phyloP scores from a whole-genome alignment of 2,797 vertebrate species.

The Melanotaenia nigrans region DNA sequence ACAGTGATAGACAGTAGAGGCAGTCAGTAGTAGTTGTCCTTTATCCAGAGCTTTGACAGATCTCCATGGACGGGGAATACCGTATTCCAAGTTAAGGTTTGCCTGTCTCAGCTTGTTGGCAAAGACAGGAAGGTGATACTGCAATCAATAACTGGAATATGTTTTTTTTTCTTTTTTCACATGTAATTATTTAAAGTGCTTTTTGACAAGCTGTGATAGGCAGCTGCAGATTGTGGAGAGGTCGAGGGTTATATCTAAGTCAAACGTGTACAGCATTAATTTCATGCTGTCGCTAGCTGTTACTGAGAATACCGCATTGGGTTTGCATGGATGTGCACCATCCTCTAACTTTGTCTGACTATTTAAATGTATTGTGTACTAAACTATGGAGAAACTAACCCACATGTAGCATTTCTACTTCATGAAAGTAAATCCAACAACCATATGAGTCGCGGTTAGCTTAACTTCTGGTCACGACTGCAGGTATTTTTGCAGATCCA shows the following conservation, averaged over 20 bases:
- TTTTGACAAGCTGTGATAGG: conserved; percentile 25
- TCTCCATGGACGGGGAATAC: neutral
- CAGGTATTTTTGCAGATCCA: neutral
- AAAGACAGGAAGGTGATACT: neutral
- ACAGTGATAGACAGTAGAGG: neutral
- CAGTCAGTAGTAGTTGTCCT: neutral
- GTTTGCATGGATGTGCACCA: neutral
- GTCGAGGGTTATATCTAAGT: conserved; percentile 19
- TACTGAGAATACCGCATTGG: neutral
- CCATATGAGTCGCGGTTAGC: conserved; percentile 21
- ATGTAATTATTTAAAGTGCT: conserved; percentile 30
- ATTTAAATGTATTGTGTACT: neutral
- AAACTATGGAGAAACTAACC: neutral
- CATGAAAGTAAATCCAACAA: conserved; percentile 35
- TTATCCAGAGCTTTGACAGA: conserved; percentile 7
- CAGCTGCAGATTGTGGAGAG: conserved; percentile 1
- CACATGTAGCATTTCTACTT: neutral
- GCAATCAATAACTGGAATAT: conserved; percentile 17
- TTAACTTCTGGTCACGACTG: conserved; percentile 3
- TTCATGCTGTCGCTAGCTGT: conserved; percentile 12
- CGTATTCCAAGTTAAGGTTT: conserved; percentile 36
- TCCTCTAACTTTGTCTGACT: neutral
- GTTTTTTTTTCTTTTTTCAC: conserved; percentile 3
- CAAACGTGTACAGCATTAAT: conserved; percentile 14
- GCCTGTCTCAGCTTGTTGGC: conserved; percentile 24